These are phyloP conservation scores for Orchesella cincta DNA, from an alignment of 1,140 invertebrate species.

Conservation along the genomic window DNA sequence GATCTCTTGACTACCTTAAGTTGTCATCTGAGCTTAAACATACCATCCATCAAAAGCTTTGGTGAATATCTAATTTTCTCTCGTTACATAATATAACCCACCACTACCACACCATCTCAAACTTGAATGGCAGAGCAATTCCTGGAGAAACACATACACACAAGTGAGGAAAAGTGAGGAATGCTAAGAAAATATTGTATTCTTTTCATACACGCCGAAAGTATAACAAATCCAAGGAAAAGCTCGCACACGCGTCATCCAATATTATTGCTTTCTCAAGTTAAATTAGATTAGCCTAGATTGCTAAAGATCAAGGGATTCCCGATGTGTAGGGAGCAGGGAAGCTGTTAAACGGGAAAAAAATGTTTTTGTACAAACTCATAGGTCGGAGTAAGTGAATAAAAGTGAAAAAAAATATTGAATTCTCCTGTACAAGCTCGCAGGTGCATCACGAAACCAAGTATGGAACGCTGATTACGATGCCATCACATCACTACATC, in stretches of 20 bases:
- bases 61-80: not conserved
- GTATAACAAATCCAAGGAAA: not conserved
- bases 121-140: not conserved
- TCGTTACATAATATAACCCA: not conserved
- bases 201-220: not conserved
- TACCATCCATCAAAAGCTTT: slow-evolving; percentile 18
- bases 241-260: not conserved
- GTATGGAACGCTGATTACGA: no score
- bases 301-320: slow-evolving; percentile 12
- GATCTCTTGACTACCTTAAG: slow-evolving; percentile 17
- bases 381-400: not conserved
- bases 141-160: no score
- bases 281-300: slow-evolving; percentile 19
- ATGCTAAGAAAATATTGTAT: not conserved
- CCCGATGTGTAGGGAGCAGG: not conserved
- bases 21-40: slow-evolving; percentile 18
- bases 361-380: not conserved
- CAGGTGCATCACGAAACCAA: no score
- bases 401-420: not conserved
- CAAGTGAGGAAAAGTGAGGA: not conserved
- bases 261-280: slow-evolving; percentile 4
- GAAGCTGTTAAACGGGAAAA: not conserved
- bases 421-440: not conserved
- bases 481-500: no score
- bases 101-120: not conserved